Base-by-base conservation (phyloP, 2,888 invertebrate species). In the Phengaris arion region DNA sequence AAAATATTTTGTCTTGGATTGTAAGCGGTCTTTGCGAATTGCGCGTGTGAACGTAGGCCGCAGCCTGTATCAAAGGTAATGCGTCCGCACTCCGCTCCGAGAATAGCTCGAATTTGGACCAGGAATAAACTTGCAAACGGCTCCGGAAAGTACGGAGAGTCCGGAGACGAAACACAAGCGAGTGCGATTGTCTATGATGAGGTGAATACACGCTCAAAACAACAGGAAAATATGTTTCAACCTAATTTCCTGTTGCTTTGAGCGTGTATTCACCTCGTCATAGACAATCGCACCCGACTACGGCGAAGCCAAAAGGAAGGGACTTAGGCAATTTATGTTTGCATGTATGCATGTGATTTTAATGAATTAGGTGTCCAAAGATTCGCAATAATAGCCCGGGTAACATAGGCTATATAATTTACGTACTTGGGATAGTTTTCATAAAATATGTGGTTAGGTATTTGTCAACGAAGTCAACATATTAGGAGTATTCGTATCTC, bases 41-140 rank as follows among this genome's bases (percentile, higher is more conserved):
- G 45, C 35, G 35, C 48, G 69, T 69, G 1, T 48, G 48, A 69
- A 48, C 69, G 48, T 48, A 48, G 69, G 48, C 69, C 69, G 48
- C 15, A 48, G 69, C 69, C 69, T 69, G 48, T 45, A 13, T 64
- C 35, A 64, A 48, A 46, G 46, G 13, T n/a, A 48, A 48, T 48
- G 69, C 48, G 46, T 46, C 48, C 69, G 69, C 69, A 35, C 35
- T 35, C 35, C 35, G 35, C 22, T 69, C 69, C 48, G 15, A 69
- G 15, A 69, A 69, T 69, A 69, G 69, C 69, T 69, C 15, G 69
- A 9, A 48, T 48, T 48, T 13, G 69, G 48, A 48, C 46, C 48
- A 69, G 48, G 69, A 69, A 69, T 69, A 69, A 69, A 69, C 69
- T 64, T 13, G 48, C n/a, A 13, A 64, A 64, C 64, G 69, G 48